These are phyloP conservation scores for Daphoenositta chrysoptera DNA, from an alignment of 2,113 vertebrate species.

Conservation along the genomic window DNA sequence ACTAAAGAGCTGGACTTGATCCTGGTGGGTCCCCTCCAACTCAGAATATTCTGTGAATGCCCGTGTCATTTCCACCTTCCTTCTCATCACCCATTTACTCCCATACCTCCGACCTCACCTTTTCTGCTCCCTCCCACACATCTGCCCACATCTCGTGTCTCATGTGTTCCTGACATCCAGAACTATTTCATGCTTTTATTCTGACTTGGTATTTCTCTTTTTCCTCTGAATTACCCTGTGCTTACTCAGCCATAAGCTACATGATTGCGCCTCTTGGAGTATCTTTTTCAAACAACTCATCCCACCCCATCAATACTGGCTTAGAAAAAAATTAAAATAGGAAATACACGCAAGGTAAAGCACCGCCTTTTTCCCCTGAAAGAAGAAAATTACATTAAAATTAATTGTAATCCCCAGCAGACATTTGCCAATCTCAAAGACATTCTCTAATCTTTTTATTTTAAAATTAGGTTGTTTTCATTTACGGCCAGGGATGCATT, in stretches of 20 bases:
- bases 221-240: neutral
- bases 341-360: neutral
- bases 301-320: neutral
- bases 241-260: neutral
- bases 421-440: neutral
- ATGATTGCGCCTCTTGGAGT: fast-evolving
- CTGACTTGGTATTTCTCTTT: neutral
- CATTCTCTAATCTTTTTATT: neutral
- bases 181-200: neutral
- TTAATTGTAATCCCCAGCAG: neutral
- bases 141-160: neutral
- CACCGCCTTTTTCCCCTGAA: neutral
- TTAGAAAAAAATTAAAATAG: neutral
- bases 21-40: neutral
- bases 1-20: neutral
- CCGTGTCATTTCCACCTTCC: neutral
- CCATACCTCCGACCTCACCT: neutral
- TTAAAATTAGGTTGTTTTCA: constrained; percentile 8
- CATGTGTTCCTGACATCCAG: neutral
- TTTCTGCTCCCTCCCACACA: neutral
- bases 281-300: neutral
- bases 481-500: neutral
- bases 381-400: neutral
- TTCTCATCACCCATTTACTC: neutral
- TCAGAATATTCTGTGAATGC: neutral